phyloP scores from a whole-genome alignment of 92 coral and sea anemone species.

The Palythoa grandiflora region DNA sequence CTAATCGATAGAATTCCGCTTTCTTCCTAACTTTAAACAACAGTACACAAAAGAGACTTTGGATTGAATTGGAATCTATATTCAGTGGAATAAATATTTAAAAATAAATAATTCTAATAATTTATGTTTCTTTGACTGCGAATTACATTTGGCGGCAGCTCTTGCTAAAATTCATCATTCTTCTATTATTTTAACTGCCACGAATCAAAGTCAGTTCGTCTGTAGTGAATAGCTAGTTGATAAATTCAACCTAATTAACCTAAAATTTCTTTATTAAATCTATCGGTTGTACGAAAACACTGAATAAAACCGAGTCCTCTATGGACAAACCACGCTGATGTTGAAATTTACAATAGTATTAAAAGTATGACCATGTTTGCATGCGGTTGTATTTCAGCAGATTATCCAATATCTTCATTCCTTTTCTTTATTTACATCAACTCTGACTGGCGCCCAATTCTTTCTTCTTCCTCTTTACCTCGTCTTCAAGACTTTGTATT shows the following conservation, averaged over 20 bases:
- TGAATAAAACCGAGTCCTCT: background rate
- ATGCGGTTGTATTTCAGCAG: background rate
- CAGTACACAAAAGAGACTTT: background rate
- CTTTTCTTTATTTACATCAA: background rate
- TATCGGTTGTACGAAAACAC: background rate
- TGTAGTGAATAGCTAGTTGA: background rate
- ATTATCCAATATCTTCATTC: background rate
- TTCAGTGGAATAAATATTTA: background rate
- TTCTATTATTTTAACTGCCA: background rate
- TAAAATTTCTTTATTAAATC: background rate
- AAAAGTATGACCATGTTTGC: too few species aligned
- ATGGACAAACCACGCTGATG: background rate
- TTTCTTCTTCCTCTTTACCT: conserved; percentile 84
- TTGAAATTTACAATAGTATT: background rate
- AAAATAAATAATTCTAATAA: background rate
- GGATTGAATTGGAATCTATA: background rate
- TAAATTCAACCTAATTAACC: background rate
- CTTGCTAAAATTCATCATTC: background rate
- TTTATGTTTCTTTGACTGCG: background rate
- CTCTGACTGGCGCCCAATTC: conserved; percentile 48
- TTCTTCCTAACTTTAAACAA: background rate
- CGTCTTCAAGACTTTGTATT: conserved; percentile 88
- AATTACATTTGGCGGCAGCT: background rate
- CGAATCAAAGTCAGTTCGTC: background rate
- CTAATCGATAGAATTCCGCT: too few species aligned